Evolutionary conservation across 2,797 vertebrate species (phyloP), one percentile per base, ranked within the genome.

Genomic region (Cichlasoma orientale): DNA sequence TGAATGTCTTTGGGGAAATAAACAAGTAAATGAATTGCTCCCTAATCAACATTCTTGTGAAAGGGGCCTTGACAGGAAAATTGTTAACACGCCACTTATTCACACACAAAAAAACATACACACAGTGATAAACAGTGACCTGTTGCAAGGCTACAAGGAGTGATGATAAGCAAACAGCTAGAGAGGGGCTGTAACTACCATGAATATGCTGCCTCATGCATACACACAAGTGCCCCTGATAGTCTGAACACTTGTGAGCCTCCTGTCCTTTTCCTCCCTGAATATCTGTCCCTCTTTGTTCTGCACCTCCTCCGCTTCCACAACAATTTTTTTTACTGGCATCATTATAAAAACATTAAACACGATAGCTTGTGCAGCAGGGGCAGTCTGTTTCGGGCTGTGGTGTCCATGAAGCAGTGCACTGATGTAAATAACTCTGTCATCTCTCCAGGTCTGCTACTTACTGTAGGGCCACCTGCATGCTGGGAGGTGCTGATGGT

Each of bases 391-490:
- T 74, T 84, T 77, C 50, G 68, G 21, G 68, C 66, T 53, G 76
- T 68, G 82, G 71, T 13, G 63, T 70, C 25, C 61, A 50, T 4
- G 3, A 68, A 68, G 41, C 61, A 68, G 41, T 1, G 25, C 27
- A 61, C 21, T 85, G 83, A 89, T 89, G 86, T 89, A 86, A 92
- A 84, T 89, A 84, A 89, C 74, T 78, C 66, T 75, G 80, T 86
- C 77, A 88, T 83, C 70, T 85, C 82, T 79, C 0, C 31, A 88
- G 78, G 89, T 87, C 52, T 84, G 76, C 81, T 81, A 63, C 77
- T 86, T 63, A 29, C 41, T n/a, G 61, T 29, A 72, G 59, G 68
- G 89, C 80, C 75, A 87, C 77, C 77, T 86, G 82, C 61, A 88
- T 75, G 88, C 84, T 82, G 87, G 27, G 81, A 89, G 72, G 82